Conservation (phyloP, 2,888 invertebrate species). For the Elysia crispata region DNA sequence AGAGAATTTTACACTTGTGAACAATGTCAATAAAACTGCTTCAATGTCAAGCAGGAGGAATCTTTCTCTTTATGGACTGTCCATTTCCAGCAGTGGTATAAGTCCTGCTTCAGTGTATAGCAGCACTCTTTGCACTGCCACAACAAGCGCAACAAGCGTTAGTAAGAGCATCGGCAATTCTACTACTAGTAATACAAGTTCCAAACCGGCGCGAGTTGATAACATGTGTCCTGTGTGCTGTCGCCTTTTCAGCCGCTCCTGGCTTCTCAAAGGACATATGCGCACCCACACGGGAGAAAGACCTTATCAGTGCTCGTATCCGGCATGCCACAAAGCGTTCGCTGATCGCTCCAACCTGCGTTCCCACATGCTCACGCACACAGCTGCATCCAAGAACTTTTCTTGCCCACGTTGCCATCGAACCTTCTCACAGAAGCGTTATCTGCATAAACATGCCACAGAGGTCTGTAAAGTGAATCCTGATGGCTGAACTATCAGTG, state of each 20-base stretch:
- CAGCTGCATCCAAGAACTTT: conserved; percentile 68
- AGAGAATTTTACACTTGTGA: too few relatives aligned
- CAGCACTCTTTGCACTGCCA: too few relatives aligned
- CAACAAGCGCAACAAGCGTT: too few relatives aligned
- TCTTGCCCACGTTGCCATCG: conserved; percentile 71
- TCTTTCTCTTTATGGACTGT: too few relatives aligned
- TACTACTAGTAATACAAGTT: conserved; percentile 45
- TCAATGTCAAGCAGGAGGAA: too few relatives aligned
- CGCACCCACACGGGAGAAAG: conserved; percentile 75
- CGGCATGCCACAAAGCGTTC: conserved; percentile 73
- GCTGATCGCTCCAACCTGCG: conserved; percentile 76
- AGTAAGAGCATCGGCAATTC: background rate
- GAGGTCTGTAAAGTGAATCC: conserved; percentile 70
- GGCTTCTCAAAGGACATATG: conserved; percentile 76
- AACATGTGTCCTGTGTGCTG: conserved; percentile 73
- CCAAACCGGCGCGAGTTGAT: conserved; percentile 44
- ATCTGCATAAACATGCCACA: conserved; percentile 75
- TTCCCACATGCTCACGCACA: conserved; percentile 75
- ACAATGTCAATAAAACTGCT: too few relatives aligned
- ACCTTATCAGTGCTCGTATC: conserved; percentile 70
- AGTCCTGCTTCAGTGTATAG: too few relatives aligned
- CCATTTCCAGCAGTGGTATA: too few relatives aligned
- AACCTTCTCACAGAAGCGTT: conserved; percentile 75
- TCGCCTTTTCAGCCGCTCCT: conserved; percentile 73
- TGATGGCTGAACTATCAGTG: background rate